phyloP scores from a whole-genome alignment of 2,888 invertebrate genomes.

The Neria commutata region DNA sequence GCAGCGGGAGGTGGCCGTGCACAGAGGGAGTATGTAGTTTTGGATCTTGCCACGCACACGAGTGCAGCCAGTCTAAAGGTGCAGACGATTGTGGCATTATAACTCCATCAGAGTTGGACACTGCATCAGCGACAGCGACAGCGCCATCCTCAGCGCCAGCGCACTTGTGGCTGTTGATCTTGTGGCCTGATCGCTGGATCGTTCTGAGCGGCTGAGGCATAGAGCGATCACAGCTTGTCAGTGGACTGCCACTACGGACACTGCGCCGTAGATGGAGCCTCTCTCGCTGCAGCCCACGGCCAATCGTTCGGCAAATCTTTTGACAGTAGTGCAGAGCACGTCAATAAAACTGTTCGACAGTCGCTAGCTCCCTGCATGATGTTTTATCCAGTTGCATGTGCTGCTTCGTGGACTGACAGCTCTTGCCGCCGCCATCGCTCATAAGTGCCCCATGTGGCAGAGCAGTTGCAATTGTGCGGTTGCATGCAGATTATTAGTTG shows the following conservation, averaged over 20 bases:
- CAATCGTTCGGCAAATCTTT: neutral
- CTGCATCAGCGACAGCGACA: constrained; percentile 40
- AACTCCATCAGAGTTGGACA: constrained; percentile 54
- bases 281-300: neutral
- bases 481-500: neutral
- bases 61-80: no score
- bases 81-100: constrained; percentile 53
- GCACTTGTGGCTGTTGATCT: neutral
- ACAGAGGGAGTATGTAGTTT: no score
- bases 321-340: constrained; percentile 1
- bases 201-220: neutral
- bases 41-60: no score
- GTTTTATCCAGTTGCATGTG: no score
- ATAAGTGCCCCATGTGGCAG: neutral
- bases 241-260: no score
- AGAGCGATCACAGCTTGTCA: neutral
- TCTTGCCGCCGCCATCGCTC: neutral
- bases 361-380: neutral
- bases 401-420: neutral
- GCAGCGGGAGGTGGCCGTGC: no score
- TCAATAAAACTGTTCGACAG: constrained; percentile 1
- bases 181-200: neutral
- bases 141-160: neutral
- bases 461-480: neutral
- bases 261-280: neutral